A percentile compares a stretch with the other conserved stretches of the same genome.
Conservation (phyloP, 2,888 invertebrate species). For the Hirudinaria manillensis region DNA sequence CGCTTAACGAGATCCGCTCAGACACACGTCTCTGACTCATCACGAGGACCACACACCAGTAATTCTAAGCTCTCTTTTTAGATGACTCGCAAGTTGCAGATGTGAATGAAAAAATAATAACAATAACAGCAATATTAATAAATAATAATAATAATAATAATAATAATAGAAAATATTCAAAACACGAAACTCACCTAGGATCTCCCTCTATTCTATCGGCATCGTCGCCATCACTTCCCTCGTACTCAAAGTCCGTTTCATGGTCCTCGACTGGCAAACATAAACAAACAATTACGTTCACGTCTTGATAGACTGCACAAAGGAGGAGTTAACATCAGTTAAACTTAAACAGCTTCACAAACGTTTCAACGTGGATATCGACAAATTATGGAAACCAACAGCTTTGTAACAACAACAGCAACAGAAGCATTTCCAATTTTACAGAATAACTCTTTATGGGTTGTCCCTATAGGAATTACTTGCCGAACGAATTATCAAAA, state of each 20-base stretch:
- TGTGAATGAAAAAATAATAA: neutral
- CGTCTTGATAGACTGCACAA: neutral
- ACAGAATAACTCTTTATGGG: no score
- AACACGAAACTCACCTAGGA: constrained; percentile 61
- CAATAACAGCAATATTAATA: neutral
- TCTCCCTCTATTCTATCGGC: constrained; percentile 77
- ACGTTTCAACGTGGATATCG: no score
- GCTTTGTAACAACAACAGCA: no score
- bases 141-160: neutral
- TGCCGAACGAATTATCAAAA: no score
- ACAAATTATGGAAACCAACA: no score
- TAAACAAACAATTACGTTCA: constrained; percentile 14
- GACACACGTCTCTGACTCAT: neutral
- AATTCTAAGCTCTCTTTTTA: neutral
- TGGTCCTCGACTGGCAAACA: constrained; percentile 48
- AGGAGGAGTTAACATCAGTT: neutral
- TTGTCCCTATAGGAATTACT: no score
- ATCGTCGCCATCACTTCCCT: constrained; percentile 94
- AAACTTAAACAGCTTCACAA: no score
- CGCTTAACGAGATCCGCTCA: neutral
- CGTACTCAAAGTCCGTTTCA: constrained; percentile 62
- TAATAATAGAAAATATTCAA: neutral
- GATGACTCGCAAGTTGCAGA: neutral
- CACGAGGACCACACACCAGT: neutral
- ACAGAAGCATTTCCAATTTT: no score